Base-by-base conservation (phyloP, 2,888 invertebrate genomes). In the Malthinus seriepunctatus region DNA sequence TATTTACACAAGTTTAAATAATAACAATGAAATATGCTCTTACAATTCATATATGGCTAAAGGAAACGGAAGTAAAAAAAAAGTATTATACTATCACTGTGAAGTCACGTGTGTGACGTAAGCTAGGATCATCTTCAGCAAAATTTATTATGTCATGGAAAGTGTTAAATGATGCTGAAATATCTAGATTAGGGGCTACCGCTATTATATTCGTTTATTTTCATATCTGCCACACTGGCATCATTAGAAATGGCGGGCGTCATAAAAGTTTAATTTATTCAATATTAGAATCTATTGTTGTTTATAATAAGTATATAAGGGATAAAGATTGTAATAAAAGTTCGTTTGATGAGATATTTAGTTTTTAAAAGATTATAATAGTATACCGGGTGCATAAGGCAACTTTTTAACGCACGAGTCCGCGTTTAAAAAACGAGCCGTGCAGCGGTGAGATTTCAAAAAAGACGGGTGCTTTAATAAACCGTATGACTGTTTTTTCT, bases 151-250 rank as follows among this genome's bases (percentile, higher is more conserved):
- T 53, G 51, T 62, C 63, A 60, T 61, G 61, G 63, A 65, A 65
- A 65, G 64, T 60, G 67, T 67, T 67, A 65, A 67, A 67, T 65
- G 67, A 65, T 57, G 67, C 67, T 64, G 67, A 67, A 67, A 67
- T 63, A 65, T 67, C 65, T 64, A 64, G 64, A 67, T 67, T 67
- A 67, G 65, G 64, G 64, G 63, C 54, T 63, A 60, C 56, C 50
- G 55, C 63, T 51, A 59, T 60, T 63, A 60, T 52, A 56, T 60
- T 60, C 60, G 56, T 60, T 60, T 48, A 60, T 56, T 55, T 60
- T 56, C 60, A 56, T 60, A 60, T 60, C 51, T 55, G 51, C 51
- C 37, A 47, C 55, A 51, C 46, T 48, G 49, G 12, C 47, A 39
- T 51, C 35, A 50, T 49, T 49, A 53, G 50, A 58, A 51, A 51